Evolutionary conservation across 2,113 vertebrate species (phyloP), one percentile per base, ranked within the genome.

Genomic region (Cinclus cinclus): DNA sequence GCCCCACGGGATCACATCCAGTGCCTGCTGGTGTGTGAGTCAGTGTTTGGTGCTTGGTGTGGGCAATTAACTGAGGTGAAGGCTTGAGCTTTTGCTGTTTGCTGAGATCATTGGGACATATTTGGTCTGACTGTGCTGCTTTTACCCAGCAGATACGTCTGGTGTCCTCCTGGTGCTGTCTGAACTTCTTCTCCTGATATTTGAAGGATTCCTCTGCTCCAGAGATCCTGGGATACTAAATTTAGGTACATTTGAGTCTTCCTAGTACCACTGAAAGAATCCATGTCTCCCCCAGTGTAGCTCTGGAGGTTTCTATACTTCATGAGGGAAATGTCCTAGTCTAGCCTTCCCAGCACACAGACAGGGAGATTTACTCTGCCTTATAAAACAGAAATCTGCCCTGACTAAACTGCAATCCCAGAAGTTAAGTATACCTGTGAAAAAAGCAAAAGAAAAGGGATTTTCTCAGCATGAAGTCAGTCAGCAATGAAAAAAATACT

Each of bases 1-100:
- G 53, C 14, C 33, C 58, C 21, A 17, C 0, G 1, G 35, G 21
- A 41, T 27, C 4, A 4, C 33, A 31, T 8, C 21, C 15, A 39
- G 47, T 14, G 41, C 33, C n/a, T 5, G 6, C 19, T 39, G 52
- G 5, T 71, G 19, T 68, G 27, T 41, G 24, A 52, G 79, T 37
- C 15, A 60, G 44, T 5, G 10, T 6, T 17, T 53, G 69, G 10
- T 1, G 2, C n/a, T 71, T 42, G 19, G 33, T 27, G 39, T 16
- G 52, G 39, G 10, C 39, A 52, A 24, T 39, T 1, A 78, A 35
- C 21, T 0, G 1, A 83, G 33, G 33, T 7, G 28, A 68, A 85
- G 19, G 24, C 7, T 44, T 42, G 62, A 33, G 30, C 19, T 52
- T 87, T 67, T 14, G 1, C 20, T 42, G 3, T 65, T 92, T 35